Conservation (phyloP, 2,113 vertebrate genomes). For the Cettia cetti region DNA sequence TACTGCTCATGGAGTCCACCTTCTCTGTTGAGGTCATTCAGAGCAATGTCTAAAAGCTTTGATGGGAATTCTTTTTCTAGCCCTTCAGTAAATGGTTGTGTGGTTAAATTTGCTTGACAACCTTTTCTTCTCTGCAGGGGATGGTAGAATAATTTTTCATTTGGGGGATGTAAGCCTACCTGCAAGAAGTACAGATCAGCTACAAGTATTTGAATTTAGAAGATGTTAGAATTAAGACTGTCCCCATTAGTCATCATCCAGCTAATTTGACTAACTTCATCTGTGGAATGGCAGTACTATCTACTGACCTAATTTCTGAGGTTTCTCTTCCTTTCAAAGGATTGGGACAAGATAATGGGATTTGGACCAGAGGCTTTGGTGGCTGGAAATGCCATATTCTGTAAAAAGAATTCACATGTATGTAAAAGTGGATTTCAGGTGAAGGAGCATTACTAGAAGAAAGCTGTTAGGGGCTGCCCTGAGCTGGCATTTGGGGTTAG, state of each 20-base stretch:
- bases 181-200: not conserved
- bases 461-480: not conserved
- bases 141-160: not conserved
- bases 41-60: not conserved
- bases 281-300: not conserved
- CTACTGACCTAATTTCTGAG: not conserved
- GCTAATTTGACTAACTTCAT: not conserved
- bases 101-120: not conserved
- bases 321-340: not conserved
- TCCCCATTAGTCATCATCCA: not conserved
- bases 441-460: not conserved
- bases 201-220: not conserved
- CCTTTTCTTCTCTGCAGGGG: not conserved
- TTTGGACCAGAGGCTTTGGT: not conserved
- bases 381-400: not conserved
- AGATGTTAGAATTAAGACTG: not conserved
- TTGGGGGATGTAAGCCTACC: not conserved
- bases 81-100: not conserved
- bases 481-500: not conserved
- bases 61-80: not conserved
- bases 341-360: not conserved
- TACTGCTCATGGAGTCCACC: not conserved
- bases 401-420: not conserved
- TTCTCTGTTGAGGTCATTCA: not conserved
- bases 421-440: not conserved